These are phyloP conservation scores for Diaphora mendica DNA, from an alignment of 2,888 invertebrate genomes.

Conservation along the genomic window DNA sequence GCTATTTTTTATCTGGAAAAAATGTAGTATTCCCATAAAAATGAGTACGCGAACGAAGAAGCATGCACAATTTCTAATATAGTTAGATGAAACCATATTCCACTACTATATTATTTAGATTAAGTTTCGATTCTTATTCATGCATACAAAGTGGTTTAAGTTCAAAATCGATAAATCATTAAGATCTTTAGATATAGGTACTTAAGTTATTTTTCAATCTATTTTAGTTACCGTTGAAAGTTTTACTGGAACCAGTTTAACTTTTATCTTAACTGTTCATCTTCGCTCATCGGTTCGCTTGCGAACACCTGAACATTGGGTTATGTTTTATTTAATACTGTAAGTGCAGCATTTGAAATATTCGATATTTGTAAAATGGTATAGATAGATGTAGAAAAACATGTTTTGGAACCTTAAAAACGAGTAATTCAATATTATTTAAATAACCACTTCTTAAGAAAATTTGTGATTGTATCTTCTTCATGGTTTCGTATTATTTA, in stretches of 20 bases:
- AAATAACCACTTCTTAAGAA: neutral
- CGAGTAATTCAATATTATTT: neutral
- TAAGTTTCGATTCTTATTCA: neutral
- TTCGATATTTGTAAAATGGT: neutral
- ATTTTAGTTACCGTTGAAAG: neutral
- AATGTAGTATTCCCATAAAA: too few species aligned
- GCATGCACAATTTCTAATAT: too few species aligned
- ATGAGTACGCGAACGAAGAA: too few species aligned
- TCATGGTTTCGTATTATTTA: too few species aligned
- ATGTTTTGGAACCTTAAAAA: neutral
- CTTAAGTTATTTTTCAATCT: neutral
- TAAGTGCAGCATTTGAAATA: conserved; percentile 3
- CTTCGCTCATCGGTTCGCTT: neutral
- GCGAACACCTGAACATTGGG: neutral
- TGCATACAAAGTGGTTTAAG: neutral
- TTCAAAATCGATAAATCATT: neutral
- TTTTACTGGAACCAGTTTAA: neutral
- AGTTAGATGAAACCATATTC: too few species aligned
- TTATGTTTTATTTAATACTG: conserved; percentile 12
- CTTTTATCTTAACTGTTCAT: neutral
- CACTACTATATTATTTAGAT: neutral
- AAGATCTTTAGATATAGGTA: neutral
- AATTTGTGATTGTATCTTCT: too few species aligned
- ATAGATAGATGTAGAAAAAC: neutral
- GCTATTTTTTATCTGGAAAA: too few species aligned